Evolutionary conservation across 1,140 invertebrate species (phyloP).

Genomic region (Aphelenchoides fujianensis): DNA sequence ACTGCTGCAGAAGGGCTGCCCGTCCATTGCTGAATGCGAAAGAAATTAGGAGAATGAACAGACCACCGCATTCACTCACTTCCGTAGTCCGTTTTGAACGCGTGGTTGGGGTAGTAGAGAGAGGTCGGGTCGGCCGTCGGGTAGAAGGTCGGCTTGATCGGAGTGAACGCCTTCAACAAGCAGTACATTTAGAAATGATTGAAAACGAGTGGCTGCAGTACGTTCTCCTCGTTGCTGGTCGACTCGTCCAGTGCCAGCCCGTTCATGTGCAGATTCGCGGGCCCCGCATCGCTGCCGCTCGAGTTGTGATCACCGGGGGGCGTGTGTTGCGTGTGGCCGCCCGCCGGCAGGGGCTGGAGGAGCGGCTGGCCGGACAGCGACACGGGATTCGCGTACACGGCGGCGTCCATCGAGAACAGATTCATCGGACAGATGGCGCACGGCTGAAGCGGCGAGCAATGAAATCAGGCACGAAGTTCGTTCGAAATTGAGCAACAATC

Average conservation of each 20-base stretch:
- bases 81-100: slow-evolving; percentile 23
- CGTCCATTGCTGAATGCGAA: slow-evolving; percentile 12
- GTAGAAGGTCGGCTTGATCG: slow-evolving; percentile 19
- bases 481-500: too few relatives aligned
- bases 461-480: too few relatives aligned
- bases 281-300: neutral
- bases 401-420: neutral
- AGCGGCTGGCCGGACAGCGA: neutral
- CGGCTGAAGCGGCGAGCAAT: too few relatives aligned
- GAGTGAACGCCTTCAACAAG: slow-evolving; percentile 24
- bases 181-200: neutral
- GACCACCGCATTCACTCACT: slow-evolving; percentile 9
- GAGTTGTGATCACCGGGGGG: neutral
- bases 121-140: slow-evolving; percentile 14
- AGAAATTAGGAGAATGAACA: neutral
- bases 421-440: neutral
- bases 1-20: slow-evolving; percentile 7
- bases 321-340: neutral
- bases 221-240: slow-evolving; percentile 12
- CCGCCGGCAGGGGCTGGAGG: neutral
- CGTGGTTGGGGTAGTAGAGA: slow-evolving; percentile 19
- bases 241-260: neutral
- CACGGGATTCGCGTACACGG: neutral
- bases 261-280: neutral
- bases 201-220: neutral